phyloP scores from a whole-genome alignment of 2,797 vertebrate species.

The Tragopan temminckii region DNA sequence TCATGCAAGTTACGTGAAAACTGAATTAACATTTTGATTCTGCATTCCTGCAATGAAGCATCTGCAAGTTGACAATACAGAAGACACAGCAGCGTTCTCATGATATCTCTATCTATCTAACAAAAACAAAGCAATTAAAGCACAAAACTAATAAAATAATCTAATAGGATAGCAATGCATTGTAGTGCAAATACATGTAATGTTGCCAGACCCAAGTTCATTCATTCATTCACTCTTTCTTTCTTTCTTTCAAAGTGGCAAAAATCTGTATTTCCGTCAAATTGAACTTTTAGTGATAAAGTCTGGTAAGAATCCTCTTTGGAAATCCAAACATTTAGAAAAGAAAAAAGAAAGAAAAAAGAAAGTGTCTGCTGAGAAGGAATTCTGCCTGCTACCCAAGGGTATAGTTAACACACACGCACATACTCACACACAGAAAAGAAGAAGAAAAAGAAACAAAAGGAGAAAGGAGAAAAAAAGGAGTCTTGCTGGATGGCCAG shows the following conservation, averaged over 20 bases:
- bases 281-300: constrained; percentile 86
- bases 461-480: constrained; percentile 76
- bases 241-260: constrained; percentile 87
- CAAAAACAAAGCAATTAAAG: constrained; percentile 89
- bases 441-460: constrained; percentile 79
- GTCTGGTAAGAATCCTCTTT: constrained; percentile 89
- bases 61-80: constrained; percentile 99
- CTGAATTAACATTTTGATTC: constrained; percentile 80
- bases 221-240: constrained; percentile 87
- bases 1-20: constrained; percentile 86
- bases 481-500: constrained; percentile 90
- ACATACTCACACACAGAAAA: constrained; percentile 62
- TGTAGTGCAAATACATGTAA: constrained; percentile 94
- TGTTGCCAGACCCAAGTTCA: constrained; percentile 88
- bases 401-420: constrained; percentile 74
- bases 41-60: constrained; percentile 88
- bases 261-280: constrained; percentile 89
- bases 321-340: constrained; percentile 91
- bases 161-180: constrained; percentile 92
- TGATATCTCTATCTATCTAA: constrained; percentile 80
- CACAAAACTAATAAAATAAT: constrained; percentile 90
- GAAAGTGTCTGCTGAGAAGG: constrained; percentile 82
- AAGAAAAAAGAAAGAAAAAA: constrained; percentile 90
- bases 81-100: constrained; percentile 92
- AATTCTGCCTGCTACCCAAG: constrained; percentile 85